Evolutionary conservation across 1,140 invertebrate genomes (phyloP).

Genomic region (Pseudomyrmex pallidus): DNA sequence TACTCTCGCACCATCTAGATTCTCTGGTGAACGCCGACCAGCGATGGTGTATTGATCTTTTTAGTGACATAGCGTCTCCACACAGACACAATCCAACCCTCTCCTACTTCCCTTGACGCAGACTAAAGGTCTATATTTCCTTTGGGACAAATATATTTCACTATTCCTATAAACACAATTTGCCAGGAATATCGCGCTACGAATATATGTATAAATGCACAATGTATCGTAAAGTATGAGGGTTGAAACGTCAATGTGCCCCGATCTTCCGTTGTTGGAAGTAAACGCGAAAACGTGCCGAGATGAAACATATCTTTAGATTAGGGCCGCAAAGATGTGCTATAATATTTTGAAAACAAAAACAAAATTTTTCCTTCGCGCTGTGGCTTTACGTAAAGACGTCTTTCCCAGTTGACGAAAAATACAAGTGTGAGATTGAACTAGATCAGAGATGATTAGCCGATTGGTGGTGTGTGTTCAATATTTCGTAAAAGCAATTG

Average conservation of each 20-base stretch:
- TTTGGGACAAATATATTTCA: conserved; percentile 84
- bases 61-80: conserved; percentile 83
- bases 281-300: not conserved
- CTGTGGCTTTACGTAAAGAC: not conserved
- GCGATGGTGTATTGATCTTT: conserved; percentile 85
- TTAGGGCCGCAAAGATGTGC: not conserved
- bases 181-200: conserved; percentile 79
- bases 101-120: conserved; percentile 57
- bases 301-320: conserved; percentile 38
- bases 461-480: not conserved
- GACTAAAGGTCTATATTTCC: conserved; percentile 85
- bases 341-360: not conserved
- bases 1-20: conserved; percentile 80
- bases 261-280: conserved; percentile 7
- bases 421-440: not conserved
- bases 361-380: not conserved
- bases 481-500: not conserved
- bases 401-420: too few species aligned
- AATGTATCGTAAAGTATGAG: not conserved
- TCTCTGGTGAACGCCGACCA: conserved; percentile 78
- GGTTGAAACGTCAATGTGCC: conserved; percentile 24
- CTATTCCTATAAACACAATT: conserved; percentile 86
- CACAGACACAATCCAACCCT: conserved; percentile 83
- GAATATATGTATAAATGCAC: conserved; percentile 73
- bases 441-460: not conserved